phyloP scores from a whole-genome alignment of 2,797 vertebrate species.

The Gambusia yucatana region DNA sequence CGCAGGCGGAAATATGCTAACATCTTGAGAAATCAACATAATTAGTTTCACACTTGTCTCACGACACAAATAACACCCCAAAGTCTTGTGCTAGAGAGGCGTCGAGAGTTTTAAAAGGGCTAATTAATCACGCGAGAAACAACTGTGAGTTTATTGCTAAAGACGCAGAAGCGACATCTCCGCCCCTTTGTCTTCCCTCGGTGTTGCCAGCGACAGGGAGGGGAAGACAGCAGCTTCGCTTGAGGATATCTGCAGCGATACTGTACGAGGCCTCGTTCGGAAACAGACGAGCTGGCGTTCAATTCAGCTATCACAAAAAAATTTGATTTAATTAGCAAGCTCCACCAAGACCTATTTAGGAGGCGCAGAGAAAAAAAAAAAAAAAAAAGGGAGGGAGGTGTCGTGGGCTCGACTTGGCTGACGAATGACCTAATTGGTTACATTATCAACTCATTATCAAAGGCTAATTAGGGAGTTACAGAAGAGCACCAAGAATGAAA shows the following conservation, averaged over 20 bases:
- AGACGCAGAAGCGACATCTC: slow-evolving; percentile 44
- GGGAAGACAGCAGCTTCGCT: slow-evolving; percentile 40
- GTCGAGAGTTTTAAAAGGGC: slow-evolving; percentile 69
- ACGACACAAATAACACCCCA: slow-evolving; percentile 63
- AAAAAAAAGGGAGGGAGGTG: slow-evolving; percentile 9
- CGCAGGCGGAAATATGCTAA: not conserved
- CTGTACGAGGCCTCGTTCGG: slow-evolving; percentile 68
- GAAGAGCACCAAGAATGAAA: slow-evolving; percentile 83
- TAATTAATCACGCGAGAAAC: slow-evolving; percentile 72
- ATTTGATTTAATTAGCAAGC: slow-evolving; percentile 87
- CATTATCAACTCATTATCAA: slow-evolving; percentile 86
- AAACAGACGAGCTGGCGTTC: slow-evolving; percentile 78
- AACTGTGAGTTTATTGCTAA: slow-evolving; percentile 66
- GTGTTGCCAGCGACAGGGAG: slow-evolving; percentile 19
- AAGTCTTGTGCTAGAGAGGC: slow-evolving; percentile 57
- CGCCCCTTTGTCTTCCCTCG: slow-evolving; percentile 11
- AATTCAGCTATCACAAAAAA: slow-evolving; percentile 80
- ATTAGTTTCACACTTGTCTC: slow-evolving; percentile 37
- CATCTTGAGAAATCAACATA: slow-evolving; percentile 1
- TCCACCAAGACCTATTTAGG: slow-evolving; percentile 77
- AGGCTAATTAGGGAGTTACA: slow-evolving; percentile 86
- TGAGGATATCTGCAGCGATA: slow-evolving; percentile 59
- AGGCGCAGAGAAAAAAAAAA: slow-evolving; percentile 5
- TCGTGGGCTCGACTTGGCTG: slow-evolving; percentile 72
- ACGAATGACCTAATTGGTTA: slow-evolving; percentile 86